Conservation (phyloP, 92 coral and sea anemone genomes). For the Isaurus tuberculatus region DNA sequence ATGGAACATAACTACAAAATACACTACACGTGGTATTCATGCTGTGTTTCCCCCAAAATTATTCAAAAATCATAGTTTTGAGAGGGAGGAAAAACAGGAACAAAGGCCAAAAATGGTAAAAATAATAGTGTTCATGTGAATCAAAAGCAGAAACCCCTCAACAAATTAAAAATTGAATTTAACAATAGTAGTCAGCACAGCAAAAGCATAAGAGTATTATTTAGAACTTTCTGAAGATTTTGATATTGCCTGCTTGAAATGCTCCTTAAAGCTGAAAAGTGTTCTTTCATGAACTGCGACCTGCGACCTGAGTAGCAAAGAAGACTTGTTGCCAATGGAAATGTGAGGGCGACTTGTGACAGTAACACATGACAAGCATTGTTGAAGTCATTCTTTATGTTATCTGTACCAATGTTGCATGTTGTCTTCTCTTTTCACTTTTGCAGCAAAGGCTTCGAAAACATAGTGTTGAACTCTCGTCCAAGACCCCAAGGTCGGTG, state of each 20-base stretch:
- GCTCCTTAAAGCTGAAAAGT: conserved; percentile 16
- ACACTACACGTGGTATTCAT: not conserved
- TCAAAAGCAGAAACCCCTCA: no score
- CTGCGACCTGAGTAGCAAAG: not conserved
- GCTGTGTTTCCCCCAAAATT: no score
- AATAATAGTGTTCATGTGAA: no score
- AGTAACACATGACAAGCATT: conserved; percentile 30
- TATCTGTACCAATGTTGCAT: not conserved
- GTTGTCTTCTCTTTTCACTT: not conserved
- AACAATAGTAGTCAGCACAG: no score
- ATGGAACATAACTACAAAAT: not conserved
- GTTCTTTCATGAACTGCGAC: conserved; percentile 18
- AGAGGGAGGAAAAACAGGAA: not conserved
- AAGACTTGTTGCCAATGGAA: conserved; percentile 31
- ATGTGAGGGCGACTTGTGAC: conserved; percentile 4
- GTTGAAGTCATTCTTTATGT: conserved; percentile 20
- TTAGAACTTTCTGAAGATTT: not conserved
- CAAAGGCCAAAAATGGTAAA: not conserved
- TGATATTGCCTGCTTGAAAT: conserved; percentile 23
- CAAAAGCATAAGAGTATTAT: no score
- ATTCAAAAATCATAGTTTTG: not conserved
- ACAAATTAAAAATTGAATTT: no score
- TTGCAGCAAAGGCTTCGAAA: conserved; percentile 31
- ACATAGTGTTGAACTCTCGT: conserved; percentile 10
- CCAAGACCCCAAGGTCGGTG: conserved; percentile 20